phyloP scores from a whole-genome alignment of 37 sponge, comb jelly and placozoan species.

The Tethya wilhelma region DNA sequence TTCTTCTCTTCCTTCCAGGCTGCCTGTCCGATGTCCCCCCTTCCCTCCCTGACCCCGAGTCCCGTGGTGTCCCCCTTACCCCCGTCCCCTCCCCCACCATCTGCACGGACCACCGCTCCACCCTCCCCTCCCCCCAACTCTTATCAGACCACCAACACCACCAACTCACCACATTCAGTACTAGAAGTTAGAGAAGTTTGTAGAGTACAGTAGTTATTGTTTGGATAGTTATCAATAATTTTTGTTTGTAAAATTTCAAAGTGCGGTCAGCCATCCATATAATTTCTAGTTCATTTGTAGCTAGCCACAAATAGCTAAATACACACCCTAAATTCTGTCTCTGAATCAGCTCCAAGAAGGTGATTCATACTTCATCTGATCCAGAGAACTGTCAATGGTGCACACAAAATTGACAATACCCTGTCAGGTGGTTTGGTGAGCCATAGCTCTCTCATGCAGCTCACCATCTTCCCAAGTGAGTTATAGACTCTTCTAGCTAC shows the following conservation, averaged over 20 bases:
- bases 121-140: constrained; percentile 52
- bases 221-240: not conserved
- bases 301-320: too few relatives aligned
- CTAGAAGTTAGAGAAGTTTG: constrained; percentile 43
- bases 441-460: too few relatives aligned
- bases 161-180: constrained; percentile 29
- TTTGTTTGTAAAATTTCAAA: not conserved
- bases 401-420: too few relatives aligned
- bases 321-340: too few relatives aligned
- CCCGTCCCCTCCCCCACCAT: constrained; percentile 30
- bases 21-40: constrained; percentile 69
- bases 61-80: constrained; percentile 30
- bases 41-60: not conserved
- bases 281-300: too few relatives aligned
- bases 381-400: too few relatives aligned
- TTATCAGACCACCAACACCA: constrained; percentile 2
- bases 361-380: too few relatives aligned
- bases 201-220: not conserved
- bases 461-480: too few relatives aligned
- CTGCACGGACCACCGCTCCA: not conserved
- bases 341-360: too few relatives aligned
- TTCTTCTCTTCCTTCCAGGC: constrained; percentile 24
- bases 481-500: too few relatives aligned
- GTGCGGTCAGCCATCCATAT: not conserved
- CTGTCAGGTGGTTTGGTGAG: too few relatives aligned